Evolutionary conservation across 2,888 invertebrate genomes (phyloP).

Genomic region (Drosophila mimica): DNA sequence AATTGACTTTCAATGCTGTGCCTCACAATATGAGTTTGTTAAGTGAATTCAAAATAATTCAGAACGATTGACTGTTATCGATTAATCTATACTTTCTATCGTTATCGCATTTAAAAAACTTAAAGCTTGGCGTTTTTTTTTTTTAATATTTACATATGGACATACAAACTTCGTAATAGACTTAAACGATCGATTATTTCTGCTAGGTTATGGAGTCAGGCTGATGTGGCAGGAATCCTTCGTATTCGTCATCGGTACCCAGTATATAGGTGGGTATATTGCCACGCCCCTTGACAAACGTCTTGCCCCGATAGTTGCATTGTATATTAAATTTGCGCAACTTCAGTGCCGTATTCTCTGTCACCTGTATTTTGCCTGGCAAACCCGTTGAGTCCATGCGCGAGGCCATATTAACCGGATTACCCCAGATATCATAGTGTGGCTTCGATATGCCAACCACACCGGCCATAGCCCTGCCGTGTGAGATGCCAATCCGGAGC

Average conservation of each 20-base stretch:
- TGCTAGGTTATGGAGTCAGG: conserved; percentile 20
- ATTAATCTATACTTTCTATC: neutral
- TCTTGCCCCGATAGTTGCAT: conserved; percentile 89
- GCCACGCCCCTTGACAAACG: conserved; percentile 89
- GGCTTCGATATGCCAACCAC: conserved; percentile 98
- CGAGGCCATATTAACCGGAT: conserved; percentile 98
- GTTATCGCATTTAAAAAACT: neutral
- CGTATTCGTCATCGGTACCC: conserved; percentile 87
- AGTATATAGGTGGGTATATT: conserved; percentile 91
- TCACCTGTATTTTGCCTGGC: conserved; percentile 91
- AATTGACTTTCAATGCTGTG: conserved; percentile 8
- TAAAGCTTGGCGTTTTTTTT: neutral
- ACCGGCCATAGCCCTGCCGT: conserved; percentile 96
- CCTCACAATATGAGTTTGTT: neutral
- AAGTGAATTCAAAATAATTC: neutral
- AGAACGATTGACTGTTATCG: neutral
- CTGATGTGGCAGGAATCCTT: conserved; percentile 83
- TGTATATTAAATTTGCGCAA: conserved; percentile 89
- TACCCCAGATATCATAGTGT: conserved; percentile 98
- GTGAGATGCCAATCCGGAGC: conserved; percentile 90
- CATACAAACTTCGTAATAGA: conserved; percentile 4
- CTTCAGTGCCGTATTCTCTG: conserved; percentile 90
- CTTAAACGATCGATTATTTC: conserved; percentile 10
- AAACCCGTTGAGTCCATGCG: conserved; percentile 97
- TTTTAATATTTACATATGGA: conserved; percentile 38